Base-by-base conservation (phyloP, 92 coral and sea anemone genomes). In the Paragorgia papillata region DNA sequence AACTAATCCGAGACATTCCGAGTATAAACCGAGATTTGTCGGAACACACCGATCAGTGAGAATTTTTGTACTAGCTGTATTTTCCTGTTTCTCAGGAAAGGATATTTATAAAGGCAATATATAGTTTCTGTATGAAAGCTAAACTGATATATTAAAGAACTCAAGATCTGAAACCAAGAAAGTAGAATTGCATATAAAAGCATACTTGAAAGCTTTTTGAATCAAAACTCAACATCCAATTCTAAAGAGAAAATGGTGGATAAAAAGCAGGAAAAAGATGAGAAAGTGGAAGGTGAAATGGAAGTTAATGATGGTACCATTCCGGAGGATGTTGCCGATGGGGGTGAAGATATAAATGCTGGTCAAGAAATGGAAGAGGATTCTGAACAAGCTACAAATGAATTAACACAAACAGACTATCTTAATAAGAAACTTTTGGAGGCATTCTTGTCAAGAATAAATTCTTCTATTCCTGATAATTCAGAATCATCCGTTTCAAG, bases 401-500 rank as follows among this genome's bases (percentile, higher is more conserved):
- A 93, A 79, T 86, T 88, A 44, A 93, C 93, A 40, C 97, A 93
- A 75, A 93, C 97, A 0, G 97, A 93, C 85, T 97, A 93, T 60
- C 88, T 93, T 0, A 93, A 93, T 78, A 84, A 91, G 31, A 83
- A 84, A 69, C 85, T 93, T 13, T 68, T 93, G 65, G 86, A 88
- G 55, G 92, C 97, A 17, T 90, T 93, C 76, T 78, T 91, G 25
- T 60, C 83, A 40, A 84, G 97, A 73, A 62, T 91, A 49, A 91
- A 89, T 82, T 80, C 81, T 12, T 79, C 81, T 0, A 34, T 25
- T 31, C 28, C 53, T 18, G 78, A 21, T 12, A 2, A 30, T 30
- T 26, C n/a, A n/a, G n/a, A n/a, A n/a, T n/a, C 12, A 12, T 10
- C 62, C 6, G 48, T 19, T 19, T 17, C 64, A 29, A 20, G 14